phyloP scores from a whole-genome alignment of 1,140 invertebrate genomes.

The Drosophila parabipectinata region DNA sequence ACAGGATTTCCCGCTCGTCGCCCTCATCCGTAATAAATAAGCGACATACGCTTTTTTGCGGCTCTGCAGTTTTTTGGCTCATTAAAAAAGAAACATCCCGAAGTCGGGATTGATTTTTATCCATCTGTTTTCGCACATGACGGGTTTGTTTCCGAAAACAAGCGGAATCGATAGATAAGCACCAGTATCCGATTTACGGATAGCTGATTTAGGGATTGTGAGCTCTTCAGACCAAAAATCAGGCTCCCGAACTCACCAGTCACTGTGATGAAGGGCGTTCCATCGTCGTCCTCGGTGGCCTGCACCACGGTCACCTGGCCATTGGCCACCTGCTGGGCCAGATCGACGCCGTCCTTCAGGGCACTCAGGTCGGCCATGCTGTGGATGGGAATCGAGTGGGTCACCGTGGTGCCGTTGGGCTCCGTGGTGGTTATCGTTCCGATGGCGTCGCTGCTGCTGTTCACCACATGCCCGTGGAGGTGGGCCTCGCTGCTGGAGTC shows the following conservation, averaged over 20 bases:
- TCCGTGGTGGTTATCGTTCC: conserved; percentile 42
- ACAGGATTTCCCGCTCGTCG: conserved; percentile 17
- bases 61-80: conserved; percentile 20
- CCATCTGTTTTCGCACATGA: conserved; percentile 21
- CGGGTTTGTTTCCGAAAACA: conserved; percentile 12
- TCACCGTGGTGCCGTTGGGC: conserved; percentile 37
- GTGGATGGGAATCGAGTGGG: conserved; percentile 56
- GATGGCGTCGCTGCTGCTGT: conserved; percentile 45
- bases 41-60: conserved; percentile 22
- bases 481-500: conserved; percentile 75
- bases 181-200: conserved; percentile 1
- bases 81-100: conserved; percentile 39
- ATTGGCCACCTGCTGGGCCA: conserved; percentile 76
- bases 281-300: conserved; percentile 65
- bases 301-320: conserved; percentile 79
- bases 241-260: conserved; percentile 65
- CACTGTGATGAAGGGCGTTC: conserved; percentile 77
- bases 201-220: neutral
- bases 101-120: conserved; percentile 16
- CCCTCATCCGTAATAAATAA: conserved; percentile 21
- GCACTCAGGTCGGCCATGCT: conserved; percentile 60
- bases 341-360: conserved; percentile 66
- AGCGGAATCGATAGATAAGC: neutral
- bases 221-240: neutral
- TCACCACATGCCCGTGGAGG: conserved; percentile 61